Evolutionary conservation across 1,140 invertebrate genomes (phyloP), one percentile per base, ranked within the genome.

Genomic region (Macrobrachium rosenbergii): DNA sequence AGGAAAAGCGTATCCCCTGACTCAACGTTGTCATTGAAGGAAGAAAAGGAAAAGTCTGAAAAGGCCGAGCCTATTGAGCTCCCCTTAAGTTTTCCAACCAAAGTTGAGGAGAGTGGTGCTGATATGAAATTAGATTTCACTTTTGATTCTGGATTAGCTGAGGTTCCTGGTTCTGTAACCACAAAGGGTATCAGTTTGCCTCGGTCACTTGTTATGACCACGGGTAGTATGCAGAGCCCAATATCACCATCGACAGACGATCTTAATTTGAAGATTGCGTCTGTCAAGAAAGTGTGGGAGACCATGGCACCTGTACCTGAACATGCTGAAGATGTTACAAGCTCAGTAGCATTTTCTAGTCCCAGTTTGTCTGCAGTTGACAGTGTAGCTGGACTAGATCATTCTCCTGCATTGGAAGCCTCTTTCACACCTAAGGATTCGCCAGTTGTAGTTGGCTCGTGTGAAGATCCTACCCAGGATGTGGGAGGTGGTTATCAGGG

Each of bases 81-180:
- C 92, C 94, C 94, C 11, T 90, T 94, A 21, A 92, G 92, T 11
- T 94, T 94, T 89, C 80, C 83, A 92, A 82, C 94, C 88, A 95
- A 95, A 81, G 91, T 92, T 92, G 93, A 93, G 60, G 96, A 97
- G 92, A 96, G 97, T 90, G 94, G 94, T 59, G 94, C 95, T 58
- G 96, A 98, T 90, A 97, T 98, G 94, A 98, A 98, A 92, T 92
- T 98, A 60, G 96, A 97, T 91, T 98, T 98, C 91, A 94, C 95
- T 2, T 97, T 97, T 92, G 96, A 97, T 90, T 91, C 91, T 11
- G 91, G 91, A 77, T 89, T 96, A 64, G 95, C 95, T 8, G 96
- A 96, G 62, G 96, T 91, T 28, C 88, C 89, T 69, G 85, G 60
- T 83, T 90, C 63, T 93, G 92, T 69, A 93, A 91, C 90, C 89